Base-by-base conservation (phyloP, 2,113 vertebrate genomes). In the Indicator maculatus region DNA sequence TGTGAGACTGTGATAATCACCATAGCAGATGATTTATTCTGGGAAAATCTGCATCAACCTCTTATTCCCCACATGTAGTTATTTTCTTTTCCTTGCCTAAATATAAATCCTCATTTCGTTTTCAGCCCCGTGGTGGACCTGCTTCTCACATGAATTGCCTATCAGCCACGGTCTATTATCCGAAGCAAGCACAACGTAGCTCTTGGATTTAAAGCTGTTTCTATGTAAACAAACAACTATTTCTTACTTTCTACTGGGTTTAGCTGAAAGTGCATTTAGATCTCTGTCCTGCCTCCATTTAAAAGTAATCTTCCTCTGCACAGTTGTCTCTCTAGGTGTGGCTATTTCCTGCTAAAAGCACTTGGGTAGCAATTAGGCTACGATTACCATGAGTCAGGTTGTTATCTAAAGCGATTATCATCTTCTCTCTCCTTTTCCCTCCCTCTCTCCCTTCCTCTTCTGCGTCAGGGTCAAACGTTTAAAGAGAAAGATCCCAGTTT, bases 361-460 rank as follows among this genome's bases (percentile, higher is more conserved):
- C 72, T 88, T 56, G 52, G 64, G 28, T 67, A 47, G 79, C 69
- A 93, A 89, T 88, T 91, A 89, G 65, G 73, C 88, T 96, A 52
- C 58, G 93, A 83, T 77, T 86, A 83, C n/a, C 33, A 7, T 88
- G 87, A 95, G 52, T 94, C 91, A 95, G 84, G 75, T 66, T 80
- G 47, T 94, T 95, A 94, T 47, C 88, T 94, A 95, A 91, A 90
- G 73, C 0, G 30, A 95, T 96, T 94, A 93, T 61, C 31, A 7
- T 77, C 55, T 64, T 75, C 47, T 84, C 50, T 55, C 50, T 78
- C 44, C 45, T 65, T 58, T 78, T 30, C 63, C 17, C n/a, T 26
- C 59, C 20, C 36, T 30, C 63, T 15, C n/a, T 26, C 59, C 20
- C 36, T 38, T 33, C 11, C n/a, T 74, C 30, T 77, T 67, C 47